A percentile compares a stretch with the other conserved stretches of the same genome.
Conservation (phyloP, 1,140 invertebrate genomes). For the Sitobion miscanthi region DNA sequence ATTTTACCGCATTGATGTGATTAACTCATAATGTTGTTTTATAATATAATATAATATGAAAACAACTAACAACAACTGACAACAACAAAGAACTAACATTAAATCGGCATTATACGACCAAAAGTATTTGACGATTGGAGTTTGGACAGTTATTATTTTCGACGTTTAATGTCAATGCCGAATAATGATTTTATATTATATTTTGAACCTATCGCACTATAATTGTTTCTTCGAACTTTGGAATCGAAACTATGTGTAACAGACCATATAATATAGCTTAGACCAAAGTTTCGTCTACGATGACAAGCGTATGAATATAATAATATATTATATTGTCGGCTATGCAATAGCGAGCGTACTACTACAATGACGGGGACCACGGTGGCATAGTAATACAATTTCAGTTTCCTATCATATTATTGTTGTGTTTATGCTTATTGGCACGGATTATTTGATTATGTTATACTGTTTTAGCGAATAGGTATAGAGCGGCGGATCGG, state of each 20-base stretch:
- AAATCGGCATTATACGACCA: not conserved
- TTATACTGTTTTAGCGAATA: not conserved
- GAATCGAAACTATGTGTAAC: not conserved
- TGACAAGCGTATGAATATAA: not conserved
- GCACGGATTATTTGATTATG: not conserved
- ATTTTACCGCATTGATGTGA: not conserved
- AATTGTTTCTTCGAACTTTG: not conserved
- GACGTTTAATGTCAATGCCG: not conserved
- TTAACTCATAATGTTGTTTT: not conserved
- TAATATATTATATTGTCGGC: not conserved
- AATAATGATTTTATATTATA: not conserved
- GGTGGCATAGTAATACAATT: not conserved
- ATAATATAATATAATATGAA: not conserved
- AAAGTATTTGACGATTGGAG: not conserved
- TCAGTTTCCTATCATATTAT: not conserved
- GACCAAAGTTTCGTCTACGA: not conserved
- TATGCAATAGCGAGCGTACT: not conserved
- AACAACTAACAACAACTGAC: no score
- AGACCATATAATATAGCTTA: not conserved
- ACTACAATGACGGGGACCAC: no score
- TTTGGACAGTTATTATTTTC: slow-evolving; percentile 5
- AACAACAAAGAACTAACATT: not conserved
- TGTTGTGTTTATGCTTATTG: not conserved
- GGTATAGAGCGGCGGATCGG: not conserved
- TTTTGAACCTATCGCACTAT: not conserved